Base-by-base conservation (phyloP, 2,797 vertebrate genomes). In the Anguilla marmorata region DNA sequence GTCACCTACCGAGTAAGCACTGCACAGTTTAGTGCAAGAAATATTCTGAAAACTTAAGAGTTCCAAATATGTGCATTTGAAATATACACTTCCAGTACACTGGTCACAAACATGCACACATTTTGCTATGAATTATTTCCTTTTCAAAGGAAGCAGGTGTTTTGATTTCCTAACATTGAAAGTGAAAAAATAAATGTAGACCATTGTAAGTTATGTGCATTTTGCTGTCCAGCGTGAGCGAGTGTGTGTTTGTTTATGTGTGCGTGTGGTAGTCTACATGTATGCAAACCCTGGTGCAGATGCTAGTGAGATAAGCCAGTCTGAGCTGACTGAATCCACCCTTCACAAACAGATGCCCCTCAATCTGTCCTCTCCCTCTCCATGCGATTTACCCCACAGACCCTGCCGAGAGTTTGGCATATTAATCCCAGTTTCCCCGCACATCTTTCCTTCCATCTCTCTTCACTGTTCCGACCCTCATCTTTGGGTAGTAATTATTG, bases 301-400 rank as follows among this genome's bases (percentile, higher is more conserved):
- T 91, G 89, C 90, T 90, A 50, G 91, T 88, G 90, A 92, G 90
- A 90, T 96, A 94, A 95, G 92, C 91, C 37, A 16, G 91, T 96
- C 94, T 95, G 92, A 94, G 94, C 93, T 91, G 52, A 30, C 48
- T 52, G 19, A 41, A 16, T 30, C 50, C 84, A 50, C 52, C 41
- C 82, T 85, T 85, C 14, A 9, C 69, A 54, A 93, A 80, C 95
- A 96, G 91, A 95, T 95, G 94, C 92, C 93, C 82, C 87, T 90
- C 89, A 91, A 93, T 93, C 91, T 91, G 85, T 88, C 87, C 89
- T 48, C 89, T 54, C 21, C 56, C 19, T 5, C 50, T 12, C 41
- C 58, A 48, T 45, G 60, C 11, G 60, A 14, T 80, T 3, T 12
- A n/a, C 52, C 48, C 9, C 19, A 9, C 9, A 0, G 58, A 41